These are phyloP conservation scores for Meles meles DNA, from an alignment of 2,113 vertebrate genomes.

Conservation along the genomic window DNA sequence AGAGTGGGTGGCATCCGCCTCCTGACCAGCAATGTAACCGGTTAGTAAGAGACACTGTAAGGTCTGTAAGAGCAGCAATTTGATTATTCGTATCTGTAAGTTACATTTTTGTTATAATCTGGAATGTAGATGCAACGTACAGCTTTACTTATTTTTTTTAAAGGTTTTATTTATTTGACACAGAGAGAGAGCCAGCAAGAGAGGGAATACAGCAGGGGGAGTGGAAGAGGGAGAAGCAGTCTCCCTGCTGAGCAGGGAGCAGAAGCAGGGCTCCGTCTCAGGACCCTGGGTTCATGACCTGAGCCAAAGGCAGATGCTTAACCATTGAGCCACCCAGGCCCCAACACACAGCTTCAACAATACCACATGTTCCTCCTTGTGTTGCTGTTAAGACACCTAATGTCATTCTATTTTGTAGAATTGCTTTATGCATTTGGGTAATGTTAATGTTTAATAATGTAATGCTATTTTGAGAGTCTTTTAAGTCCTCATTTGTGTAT, in stretches of 20 bases:
- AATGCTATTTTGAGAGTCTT: background rate
- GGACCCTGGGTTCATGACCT: no score
- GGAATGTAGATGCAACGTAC: background rate
- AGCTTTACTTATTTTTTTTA: background rate
- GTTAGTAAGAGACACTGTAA: background rate
- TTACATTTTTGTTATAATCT: background rate
- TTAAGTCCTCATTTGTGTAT: background rate
- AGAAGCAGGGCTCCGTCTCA: no score
- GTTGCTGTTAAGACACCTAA: background rate
- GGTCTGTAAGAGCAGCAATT: background rate
- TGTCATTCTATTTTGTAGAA: background rate
- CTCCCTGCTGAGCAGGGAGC: no score
- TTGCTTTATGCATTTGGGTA: background rate
- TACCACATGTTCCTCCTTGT: background rate
- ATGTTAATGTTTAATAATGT: background rate
- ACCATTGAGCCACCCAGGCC: no score
- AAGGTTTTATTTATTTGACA: no score
- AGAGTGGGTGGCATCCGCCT: rapidly evolving
- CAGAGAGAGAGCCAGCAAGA: no score
- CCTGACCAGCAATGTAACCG: background rate
- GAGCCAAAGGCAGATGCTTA: no score
- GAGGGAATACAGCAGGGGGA: no score
- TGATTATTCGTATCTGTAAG: background rate
- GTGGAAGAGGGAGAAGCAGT: no score
- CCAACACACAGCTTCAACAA: background rate